phyloP scores from a whole-genome alignment of 2,113 vertebrate species.

The Periophthalmodon schlosseri region DNA sequence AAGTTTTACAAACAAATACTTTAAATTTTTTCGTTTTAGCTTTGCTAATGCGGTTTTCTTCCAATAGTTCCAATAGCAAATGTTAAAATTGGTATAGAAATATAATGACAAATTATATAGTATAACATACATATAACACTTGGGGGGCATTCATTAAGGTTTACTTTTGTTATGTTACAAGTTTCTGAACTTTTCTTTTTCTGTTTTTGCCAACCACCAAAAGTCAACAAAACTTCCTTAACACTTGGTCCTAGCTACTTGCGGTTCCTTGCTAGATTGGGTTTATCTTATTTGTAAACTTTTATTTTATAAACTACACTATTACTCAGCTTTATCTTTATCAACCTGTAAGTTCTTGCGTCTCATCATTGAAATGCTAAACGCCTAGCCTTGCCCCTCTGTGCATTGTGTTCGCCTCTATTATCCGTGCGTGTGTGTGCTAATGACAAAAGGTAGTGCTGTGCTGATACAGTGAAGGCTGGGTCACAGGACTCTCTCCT shows the following conservation, averaged over 20 bases:
- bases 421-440: not conserved
- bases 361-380: not conserved
- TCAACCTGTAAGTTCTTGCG: not conserved
- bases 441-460: constrained; percentile 4
- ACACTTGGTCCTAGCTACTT: too few relatives aligned
- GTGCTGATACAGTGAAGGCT: constrained; percentile 5
- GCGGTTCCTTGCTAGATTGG: not conserved
- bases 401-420: not conserved
- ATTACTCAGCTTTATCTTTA: not conserved
- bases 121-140: not conserved
- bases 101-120: not conserved
- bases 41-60: not conserved
- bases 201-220: not conserved
- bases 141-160: not conserved
- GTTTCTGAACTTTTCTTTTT: not conserved
- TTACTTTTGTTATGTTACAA: not conserved
- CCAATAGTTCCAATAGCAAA: not conserved
- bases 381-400: not conserved
- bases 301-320: not conserved
- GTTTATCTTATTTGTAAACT: not conserved
- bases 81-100: not conserved
- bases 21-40: not conserved
- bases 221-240: too few relatives aligned
- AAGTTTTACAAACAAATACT: not conserved
- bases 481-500: constrained; percentile 10